Evolutionary conservation across 2,888 invertebrate genomes (phyloP), one percentile per base, ranked within the genome.

Genomic region (Hypselothyrea guttata): DNA sequence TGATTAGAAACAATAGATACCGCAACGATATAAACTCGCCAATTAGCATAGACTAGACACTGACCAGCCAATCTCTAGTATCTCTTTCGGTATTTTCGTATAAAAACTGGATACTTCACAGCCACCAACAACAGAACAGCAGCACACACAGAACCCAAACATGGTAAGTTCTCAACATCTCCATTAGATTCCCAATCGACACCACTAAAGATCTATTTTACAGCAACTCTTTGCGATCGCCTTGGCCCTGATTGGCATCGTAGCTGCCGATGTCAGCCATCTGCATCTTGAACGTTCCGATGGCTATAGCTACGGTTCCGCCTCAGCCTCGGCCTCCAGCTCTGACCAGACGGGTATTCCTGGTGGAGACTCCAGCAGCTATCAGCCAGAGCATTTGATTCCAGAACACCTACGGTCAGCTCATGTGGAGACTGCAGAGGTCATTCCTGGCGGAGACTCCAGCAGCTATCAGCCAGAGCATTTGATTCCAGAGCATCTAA

Each of bases 191-290:
- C 9, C 4, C 2, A 4, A 9, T 16, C 1, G 7, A 11, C 31
- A 8, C 1, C 8, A 27, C 27, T n/a, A 13, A 13, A 7, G 4
- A 1, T 30, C 0, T 22, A 18, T 11, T 12, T 4, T 51, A 0
- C 48, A 87, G 87, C 71, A 87, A 44, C 63, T 75, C 46, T 49
- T 63, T 22, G 49, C 84, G 53, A 54, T 76, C 31, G 51, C 76
- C 9, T 57, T 86, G 48, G 66, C 78, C 4, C 40, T 87, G 3
- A 13, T 83, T 38, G 73, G 73, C 47, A 30, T 58, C 5, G 86
- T 58, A 11, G 55, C 67, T 11, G 88, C 85, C 38, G 87, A 87
- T 70, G 87, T 87, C 16, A 84, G 81, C 28, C 85, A 83, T 34
- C 72, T 87, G 13, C 75, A 69, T 11, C 65, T 67, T 27, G 74